phyloP scores from a whole-genome alignment of 2,888 invertebrate genomes.

The Amphiduros pacificus region DNA sequence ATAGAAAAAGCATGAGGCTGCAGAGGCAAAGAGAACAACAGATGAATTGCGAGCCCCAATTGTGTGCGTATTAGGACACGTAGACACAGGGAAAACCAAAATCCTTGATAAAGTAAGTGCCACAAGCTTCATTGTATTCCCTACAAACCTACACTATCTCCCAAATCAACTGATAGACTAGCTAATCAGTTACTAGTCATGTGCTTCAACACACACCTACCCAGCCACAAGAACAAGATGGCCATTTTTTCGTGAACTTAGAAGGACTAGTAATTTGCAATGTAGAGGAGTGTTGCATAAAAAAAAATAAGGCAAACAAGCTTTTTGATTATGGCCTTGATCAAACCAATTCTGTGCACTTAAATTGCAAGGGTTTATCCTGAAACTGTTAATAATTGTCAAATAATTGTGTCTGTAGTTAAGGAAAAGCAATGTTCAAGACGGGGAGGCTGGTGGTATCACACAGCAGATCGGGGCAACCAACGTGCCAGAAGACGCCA shows the following conservation, averaged over 20 bases:
- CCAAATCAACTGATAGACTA: too few species aligned
- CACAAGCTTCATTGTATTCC: too few species aligned
- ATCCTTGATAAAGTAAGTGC: constrained; percentile 82
- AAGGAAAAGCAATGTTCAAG: constrained; percentile 63
- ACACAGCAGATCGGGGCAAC: constrained; percentile 99
- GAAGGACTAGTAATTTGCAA: too few species aligned
- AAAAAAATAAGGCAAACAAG: too few species aligned
- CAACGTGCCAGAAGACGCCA: constrained; percentile 94
- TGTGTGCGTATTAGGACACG: constrained; percentile 95
- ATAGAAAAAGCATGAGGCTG: constrained; percentile 67
- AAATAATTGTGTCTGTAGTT: constrained; percentile 51
- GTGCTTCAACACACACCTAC: too few species aligned
- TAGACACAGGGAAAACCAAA: constrained; percentile 99
- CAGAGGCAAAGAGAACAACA: constrained; percentile 69
- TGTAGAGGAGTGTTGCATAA: too few species aligned
- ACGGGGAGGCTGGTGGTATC: constrained; percentile 93
- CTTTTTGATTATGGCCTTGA: too few species aligned
- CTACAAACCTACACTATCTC: too few species aligned
- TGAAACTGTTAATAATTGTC: background rate
- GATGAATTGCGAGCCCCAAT: constrained; percentile 89
- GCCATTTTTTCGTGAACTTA: too few species aligned
- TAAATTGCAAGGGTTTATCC: background rate
- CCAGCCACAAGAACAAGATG: too few species aligned
- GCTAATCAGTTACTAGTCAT: too few species aligned
- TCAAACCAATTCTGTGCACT: too few species aligned